Conservation (phyloP, 1,140 invertebrate genomes). For the Drosophila elegans region DNA sequence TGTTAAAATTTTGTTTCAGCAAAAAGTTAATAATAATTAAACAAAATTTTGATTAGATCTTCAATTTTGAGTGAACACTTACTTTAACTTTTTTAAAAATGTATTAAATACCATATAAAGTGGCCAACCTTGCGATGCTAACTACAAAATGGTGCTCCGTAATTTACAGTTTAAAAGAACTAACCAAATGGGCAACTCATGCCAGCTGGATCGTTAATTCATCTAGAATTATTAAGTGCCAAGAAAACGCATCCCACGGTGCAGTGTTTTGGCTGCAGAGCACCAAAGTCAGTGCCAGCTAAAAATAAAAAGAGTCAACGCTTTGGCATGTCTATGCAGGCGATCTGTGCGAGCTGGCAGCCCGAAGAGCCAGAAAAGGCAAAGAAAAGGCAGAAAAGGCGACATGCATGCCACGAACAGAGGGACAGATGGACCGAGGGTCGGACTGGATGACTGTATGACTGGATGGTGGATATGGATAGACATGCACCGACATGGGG, state of each 20-base stretch:
- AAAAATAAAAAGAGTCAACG: constrained; percentile 82
- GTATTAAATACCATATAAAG: no score
- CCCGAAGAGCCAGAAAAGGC: constrained; percentile 4
- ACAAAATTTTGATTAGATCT: no score
- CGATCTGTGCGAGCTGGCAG: constrained; percentile 55
- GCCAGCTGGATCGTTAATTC: not conserved
- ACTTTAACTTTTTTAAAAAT: no score
- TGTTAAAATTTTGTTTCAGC: no score
- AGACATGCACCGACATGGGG: constrained; percentile 56
- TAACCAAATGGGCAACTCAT: no score
- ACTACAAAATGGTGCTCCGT: no score
- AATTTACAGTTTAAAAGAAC: no score
- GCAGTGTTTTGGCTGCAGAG: constrained; percentile 14
- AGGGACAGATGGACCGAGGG: constrained; percentile 21
- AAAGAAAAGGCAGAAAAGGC: constrained; percentile 59
- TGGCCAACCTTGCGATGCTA: no score
- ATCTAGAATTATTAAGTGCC: not conserved
- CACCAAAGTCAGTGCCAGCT: constrained; percentile 71
- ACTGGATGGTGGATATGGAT: constrained; percentile 28
- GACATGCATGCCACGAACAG: constrained; percentile 67
- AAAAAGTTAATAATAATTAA: no score
- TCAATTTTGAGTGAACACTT: no score
- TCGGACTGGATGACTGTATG: constrained; percentile 4
- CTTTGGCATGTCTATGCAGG: constrained; percentile 73
- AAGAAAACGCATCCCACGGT: constrained; percentile 33